A percentile compares a stretch with the other conserved stretches of the same genome.
These are phyloP conservation scores for Caenorhabditis macrosperma DNA, from an alignment of 2,888 invertebrate species.

Conservation along the genomic window DNA sequence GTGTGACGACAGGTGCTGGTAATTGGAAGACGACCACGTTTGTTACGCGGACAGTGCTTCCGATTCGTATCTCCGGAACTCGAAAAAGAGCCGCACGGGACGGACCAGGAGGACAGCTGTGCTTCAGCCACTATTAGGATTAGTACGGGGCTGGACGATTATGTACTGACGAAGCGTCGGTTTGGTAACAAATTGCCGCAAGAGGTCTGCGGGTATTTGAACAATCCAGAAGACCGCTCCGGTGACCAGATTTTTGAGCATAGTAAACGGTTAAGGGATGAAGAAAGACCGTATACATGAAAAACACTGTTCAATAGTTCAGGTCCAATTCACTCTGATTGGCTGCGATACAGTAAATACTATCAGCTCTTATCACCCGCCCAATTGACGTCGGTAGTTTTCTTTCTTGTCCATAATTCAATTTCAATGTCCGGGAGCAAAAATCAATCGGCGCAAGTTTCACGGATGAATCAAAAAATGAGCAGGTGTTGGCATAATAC, in stretches of 20 bases:
- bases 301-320: too few species aligned
- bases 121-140: conserved; percentile 13
- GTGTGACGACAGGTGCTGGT: conserved; percentile 40
- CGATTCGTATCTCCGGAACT: conserved; percentile 39
- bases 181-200: conserved; percentile 14
- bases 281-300: too few species aligned
- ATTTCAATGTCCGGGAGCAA: too few species aligned
- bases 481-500: too few species aligned
- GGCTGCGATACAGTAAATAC: too few species aligned
- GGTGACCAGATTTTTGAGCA: not conserved
- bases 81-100: conserved; percentile 1
- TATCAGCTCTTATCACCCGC: too few species aligned
- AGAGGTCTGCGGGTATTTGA: conserved; percentile 3
- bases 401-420: too few species aligned
- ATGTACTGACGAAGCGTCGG: conserved; percentile 1
- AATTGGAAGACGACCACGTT: conserved; percentile 29
- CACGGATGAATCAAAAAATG: too few species aligned
- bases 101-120: conserved; percentile 13
- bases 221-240: not conserved
- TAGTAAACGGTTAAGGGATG: not conserved
- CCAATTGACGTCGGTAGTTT: too few species aligned
- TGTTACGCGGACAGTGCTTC: conserved; percentile 26
- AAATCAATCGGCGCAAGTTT: too few species aligned
- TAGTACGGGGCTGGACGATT: conserved; percentile 13
- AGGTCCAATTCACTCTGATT: too few species aligned